Evolutionary conservation across 2,113 vertebrate species (phyloP).

Genomic region (Pyrgilauda ruficollis): DNA sequence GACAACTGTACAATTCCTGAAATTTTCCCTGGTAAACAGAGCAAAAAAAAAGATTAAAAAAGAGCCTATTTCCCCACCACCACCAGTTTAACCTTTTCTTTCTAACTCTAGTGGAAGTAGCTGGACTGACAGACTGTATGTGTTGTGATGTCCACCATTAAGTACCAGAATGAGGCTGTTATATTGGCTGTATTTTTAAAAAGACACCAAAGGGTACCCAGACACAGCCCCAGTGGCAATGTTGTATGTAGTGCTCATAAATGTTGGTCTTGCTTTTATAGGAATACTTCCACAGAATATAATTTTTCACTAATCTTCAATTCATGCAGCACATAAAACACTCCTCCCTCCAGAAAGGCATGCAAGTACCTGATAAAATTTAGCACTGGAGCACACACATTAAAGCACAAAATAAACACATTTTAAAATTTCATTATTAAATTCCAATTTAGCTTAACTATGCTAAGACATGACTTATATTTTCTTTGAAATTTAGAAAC

Average conservation of each 20-base stretch:
- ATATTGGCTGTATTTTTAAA: neutral
- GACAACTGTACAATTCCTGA: neutral
- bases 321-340: neutral
- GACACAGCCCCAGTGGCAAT: neutral
- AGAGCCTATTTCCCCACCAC: rapidly evolving
- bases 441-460: neutral
- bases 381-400: rapidly evolving
- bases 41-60: neutral
- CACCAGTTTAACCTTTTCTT: neutral
- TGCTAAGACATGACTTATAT: neutral
- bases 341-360: neutral
- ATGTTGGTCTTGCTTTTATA: neutral
- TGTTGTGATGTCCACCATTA: neutral
- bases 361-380: neutral
- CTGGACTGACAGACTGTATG: rapidly evolving
- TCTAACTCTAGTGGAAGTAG: neutral
- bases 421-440: neutral
- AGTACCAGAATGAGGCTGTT: neutral
- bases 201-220: neutral
- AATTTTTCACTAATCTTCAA: neutral
- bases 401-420: neutral
- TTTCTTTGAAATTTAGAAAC: neutral
- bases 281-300: neutral
- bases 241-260: neutral
- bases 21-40: neutral